Evolutionary conservation across 1,140 invertebrate genomes (phyloP), one percentile per base, ranked within the genome.

Genomic region (Diuraphis noxia): DNA sequence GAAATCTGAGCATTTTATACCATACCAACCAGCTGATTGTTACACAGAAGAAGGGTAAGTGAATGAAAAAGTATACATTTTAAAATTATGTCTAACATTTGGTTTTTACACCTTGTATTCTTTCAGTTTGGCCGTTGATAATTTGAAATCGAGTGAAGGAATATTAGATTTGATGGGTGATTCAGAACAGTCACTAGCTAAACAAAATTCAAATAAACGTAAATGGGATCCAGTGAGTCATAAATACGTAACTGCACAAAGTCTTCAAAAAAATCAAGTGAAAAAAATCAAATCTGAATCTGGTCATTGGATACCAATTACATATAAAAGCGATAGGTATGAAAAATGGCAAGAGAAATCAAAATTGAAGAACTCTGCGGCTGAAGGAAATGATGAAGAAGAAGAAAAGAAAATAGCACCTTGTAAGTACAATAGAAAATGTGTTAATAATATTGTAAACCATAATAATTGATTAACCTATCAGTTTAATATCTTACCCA

Each of bases 221-320:
- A 92, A 93, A 91, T 93, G 92, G 92, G 92, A 92, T 87, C 92
- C 92, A 30, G 79, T 43, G 5, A 92, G 85, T 40, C 92, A 90
- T 49, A 92, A 92, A 40, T 92, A 92, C 52, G 92, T 92, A 13
- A 84, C 41, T 46, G 86, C 43, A 30, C 56, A 92, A 19, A 91
- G 81, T 34, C 41, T 92, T 21, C 92, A 95, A 94, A 95, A 96
- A 93, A 93, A 94, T 3, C 96, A 96, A 92, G 94, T 94, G 36
- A 96, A 96, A 85, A 98, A 98, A 94, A 99, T 99, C 92, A 96
- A 96, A 92, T 99, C 98, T 7, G 99, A 99, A 94, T 98, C 97
- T 91, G 99, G 99, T 21, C 96, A 95, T 1, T 98, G 97, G 96
- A 98, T 99, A 93, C 96, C 98, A 6, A 98, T 98, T 1, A 97